phyloP scores from a whole-genome alignment of 2,797 vertebrate species.

The Rhinogobio ventralis region DNA sequence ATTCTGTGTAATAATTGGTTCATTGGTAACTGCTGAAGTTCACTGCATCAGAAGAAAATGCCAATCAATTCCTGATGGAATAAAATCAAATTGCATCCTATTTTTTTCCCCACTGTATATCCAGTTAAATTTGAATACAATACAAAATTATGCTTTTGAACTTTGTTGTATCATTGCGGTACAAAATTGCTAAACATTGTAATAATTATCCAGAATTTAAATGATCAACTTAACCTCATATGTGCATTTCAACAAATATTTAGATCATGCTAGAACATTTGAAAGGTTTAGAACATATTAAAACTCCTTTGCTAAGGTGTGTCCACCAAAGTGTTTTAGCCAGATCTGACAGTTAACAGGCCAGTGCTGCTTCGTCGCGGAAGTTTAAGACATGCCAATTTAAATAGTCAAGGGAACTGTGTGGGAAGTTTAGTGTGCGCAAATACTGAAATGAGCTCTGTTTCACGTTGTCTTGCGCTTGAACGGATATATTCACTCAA shows the following conservation, averaged over 20 bases:
- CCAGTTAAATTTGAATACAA: background rate
- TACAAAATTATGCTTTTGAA: background rate
- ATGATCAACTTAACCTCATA: background rate
- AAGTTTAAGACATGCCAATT: too few species aligned
- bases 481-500: background rate
- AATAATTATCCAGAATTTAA: background rate
- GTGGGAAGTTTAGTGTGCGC: background rate
- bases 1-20: constrained; percentile 7
- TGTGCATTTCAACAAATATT: background rate
- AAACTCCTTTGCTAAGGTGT: background rate
- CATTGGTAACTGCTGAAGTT: constrained; percentile 69
- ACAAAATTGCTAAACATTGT: background rate
- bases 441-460: background rate
- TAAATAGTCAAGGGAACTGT: too few species aligned
- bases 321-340: background rate
- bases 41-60: constrained; percentile 56
- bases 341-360: background rate
- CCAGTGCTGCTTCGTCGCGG: too few species aligned
- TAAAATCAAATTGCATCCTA: background rate
- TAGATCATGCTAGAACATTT: background rate
- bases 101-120: background rate
- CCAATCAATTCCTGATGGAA: background rate
- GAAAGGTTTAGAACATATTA: background rate
- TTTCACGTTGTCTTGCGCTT: background rate
- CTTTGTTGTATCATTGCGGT: background rate